phyloP scores from a whole-genome alignment of 2,888 invertebrate genomes.

The Dynastes grantii region DNA sequence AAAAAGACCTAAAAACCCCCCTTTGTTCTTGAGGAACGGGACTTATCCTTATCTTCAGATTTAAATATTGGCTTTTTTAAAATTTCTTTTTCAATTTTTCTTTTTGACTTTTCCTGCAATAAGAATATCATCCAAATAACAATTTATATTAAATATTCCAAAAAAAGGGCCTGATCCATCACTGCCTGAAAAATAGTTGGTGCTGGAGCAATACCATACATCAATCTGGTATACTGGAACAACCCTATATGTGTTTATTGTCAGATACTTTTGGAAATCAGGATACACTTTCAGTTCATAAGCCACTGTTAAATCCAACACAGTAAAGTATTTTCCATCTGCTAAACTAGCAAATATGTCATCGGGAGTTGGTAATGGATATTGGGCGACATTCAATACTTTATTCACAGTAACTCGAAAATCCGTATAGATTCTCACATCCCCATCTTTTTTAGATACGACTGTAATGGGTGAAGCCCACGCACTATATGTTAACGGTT shows the following conservation, averaged over 20 bases:
- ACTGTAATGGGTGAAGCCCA: constrained; percentile 61
- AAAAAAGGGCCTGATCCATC: too few species aligned
- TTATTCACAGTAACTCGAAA: constrained; percentile 58
- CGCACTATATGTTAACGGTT: constrained; percentile 54
- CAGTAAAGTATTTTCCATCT: constrained; percentile 50
- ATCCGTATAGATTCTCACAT: constrained; percentile 1
- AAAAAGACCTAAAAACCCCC: neutral
- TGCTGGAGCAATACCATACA: too few species aligned
- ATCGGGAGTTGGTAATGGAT: constrained; percentile 60
- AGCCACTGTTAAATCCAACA: neutral
- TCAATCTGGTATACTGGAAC: too few species aligned
- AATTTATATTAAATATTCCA: neutral
- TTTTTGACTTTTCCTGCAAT: neutral
- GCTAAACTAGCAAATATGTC: constrained; percentile 61
- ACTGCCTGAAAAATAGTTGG: too few species aligned
- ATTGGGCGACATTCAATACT: constrained; percentile 60
- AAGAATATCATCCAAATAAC: constrained; percentile 5
- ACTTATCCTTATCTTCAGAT: constrained; percentile 4
- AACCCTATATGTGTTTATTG: too few species aligned
- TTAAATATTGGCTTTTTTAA: too few species aligned
- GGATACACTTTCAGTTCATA: neutral
- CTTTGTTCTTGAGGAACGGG: neutral
- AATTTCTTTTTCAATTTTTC: too few species aligned
- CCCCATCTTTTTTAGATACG: constrained; percentile 53
- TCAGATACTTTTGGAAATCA: neutral